Conservation (phyloP, 2,888 invertebrate species). For the Eupsilia transversa region DNA sequence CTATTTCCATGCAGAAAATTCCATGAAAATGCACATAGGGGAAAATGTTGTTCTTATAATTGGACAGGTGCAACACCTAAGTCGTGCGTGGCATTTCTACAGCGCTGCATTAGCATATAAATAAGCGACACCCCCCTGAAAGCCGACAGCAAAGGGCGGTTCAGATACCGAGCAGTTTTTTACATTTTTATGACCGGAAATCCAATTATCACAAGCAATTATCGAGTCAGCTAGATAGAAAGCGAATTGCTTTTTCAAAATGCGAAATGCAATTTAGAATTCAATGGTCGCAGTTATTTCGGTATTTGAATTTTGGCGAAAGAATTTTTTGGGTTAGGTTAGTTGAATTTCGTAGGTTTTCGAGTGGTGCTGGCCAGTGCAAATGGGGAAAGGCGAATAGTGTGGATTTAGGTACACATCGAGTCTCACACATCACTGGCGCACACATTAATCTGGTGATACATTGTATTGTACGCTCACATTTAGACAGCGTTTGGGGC, state of each 20-base stretch:
- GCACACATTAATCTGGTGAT: conserved; percentile 87
- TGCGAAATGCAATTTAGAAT: conserved; percentile 76
- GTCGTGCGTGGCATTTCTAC: conserved; percentile 87
- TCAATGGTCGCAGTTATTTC: conserved; percentile 69
- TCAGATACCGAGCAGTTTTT: conserved; percentile 76
- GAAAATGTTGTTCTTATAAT: conserved; percentile 88
- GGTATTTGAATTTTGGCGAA: conserved; percentile 62
- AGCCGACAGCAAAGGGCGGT: conserved; percentile 78
- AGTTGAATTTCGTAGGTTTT: conserved; percentile 48
- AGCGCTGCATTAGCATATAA: conserved; percentile 87
- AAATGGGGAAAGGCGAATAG: conserved; percentile 49
- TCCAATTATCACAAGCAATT: conserved; percentile 89
- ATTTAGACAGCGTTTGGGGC: conserved; percentile 70
- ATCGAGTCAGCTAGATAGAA: conserved; percentile 85
- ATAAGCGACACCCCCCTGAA: conserved; percentile 84
- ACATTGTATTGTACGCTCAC: conserved; percentile 84
- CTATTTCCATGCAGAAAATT: conserved; percentile 85
- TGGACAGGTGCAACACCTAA: conserved; percentile 87
- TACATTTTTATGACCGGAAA: conserved; percentile 87
- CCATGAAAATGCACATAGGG: conserved; percentile 86
- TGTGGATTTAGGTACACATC: conserved; percentile 69
- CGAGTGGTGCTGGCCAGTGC: conserved; percentile 7
- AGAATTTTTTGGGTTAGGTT: conserved; percentile 46
- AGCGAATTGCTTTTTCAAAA: conserved; percentile 79
- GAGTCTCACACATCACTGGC: conserved; percentile 79